These are phyloP conservation scores for Drosophila ananassae DNA, from an alignment of 1,140 invertebrate genomes.

Conservation along the genomic window DNA sequence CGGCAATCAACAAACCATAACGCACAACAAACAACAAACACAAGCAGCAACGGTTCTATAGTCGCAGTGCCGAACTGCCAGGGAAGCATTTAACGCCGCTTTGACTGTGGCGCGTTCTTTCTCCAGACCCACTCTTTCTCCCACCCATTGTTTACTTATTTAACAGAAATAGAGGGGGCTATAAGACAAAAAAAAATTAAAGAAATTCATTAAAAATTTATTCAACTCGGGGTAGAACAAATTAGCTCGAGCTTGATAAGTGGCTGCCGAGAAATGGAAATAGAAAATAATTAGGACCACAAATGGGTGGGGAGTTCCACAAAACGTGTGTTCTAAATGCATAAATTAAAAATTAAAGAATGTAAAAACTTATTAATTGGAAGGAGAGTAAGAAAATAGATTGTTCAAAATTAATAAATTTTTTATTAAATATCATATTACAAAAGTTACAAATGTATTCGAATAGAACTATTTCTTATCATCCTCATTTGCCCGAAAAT, in stretches of 20 bases:
- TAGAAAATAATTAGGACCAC: conserved; percentile 39
- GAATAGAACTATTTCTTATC: too few relatives aligned
- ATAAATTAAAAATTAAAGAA: conserved; percentile 42
- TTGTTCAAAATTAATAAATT: not conserved
- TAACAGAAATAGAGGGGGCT: not conserved
- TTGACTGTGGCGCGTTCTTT: conserved; percentile 19
- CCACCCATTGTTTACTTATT: conserved; percentile 45
- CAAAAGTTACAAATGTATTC: too few relatives aligned
- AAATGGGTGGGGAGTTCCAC: conserved; percentile 11
- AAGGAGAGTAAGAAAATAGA: not conserved
- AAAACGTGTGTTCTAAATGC: conserved; percentile 21
- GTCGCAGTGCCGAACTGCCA: conserved; percentile 27
- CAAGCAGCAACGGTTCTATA: conserved; percentile 59
- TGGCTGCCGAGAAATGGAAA: conserved; percentile 13
- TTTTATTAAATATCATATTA: not conserved
- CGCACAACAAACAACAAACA: conserved; percentile 58
- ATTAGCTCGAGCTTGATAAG: conserved; percentile 55
- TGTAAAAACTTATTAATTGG: not conserved
- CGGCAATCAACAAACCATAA: conserved; percentile 79
- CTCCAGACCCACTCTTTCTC: not conserved
- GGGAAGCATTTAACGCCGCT: conserved; percentile 72
- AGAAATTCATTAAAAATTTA: conserved; percentile 69
- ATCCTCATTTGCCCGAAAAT: not conserved
- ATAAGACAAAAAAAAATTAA: not conserved
- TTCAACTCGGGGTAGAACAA: conserved; percentile 46